These are phyloP conservation scores for Plagiodera versicolora DNA, from an alignment of 2,888 invertebrate species.

Conservation along the genomic window DNA sequence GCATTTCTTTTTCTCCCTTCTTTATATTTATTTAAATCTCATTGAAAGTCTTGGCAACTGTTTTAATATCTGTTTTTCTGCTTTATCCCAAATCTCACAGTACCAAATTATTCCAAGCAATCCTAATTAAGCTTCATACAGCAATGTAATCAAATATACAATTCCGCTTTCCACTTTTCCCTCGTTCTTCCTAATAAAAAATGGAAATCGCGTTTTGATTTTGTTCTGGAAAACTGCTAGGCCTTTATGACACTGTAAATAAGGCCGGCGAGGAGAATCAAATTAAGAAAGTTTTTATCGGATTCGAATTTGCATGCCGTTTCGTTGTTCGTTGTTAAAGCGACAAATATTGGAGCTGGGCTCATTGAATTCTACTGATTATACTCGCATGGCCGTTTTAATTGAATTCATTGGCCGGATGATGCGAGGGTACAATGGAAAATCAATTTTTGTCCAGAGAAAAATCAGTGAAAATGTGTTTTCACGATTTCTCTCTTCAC, in stretches of 20 bases:
- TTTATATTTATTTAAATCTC: too few species aligned
- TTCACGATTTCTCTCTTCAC: too few species aligned
- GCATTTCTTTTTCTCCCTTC: too few species aligned
- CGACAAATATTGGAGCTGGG: slow-evolving; percentile 19
- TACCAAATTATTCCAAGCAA: not conserved
- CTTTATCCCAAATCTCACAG: not conserved
- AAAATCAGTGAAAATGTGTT: too few species aligned
- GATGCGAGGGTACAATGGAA: not conserved
- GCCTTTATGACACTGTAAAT: slow-evolving; percentile 21
- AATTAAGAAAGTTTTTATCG: slow-evolving; percentile 34
- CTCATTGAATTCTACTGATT: not conserved
- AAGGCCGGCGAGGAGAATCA: slow-evolving; percentile 19
- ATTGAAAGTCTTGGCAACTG: too few species aligned
- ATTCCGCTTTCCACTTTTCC: slow-evolving; percentile 2
- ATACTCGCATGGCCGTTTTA: not conserved
- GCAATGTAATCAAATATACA: slow-evolving; percentile 5
- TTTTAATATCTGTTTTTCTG: not conserved
- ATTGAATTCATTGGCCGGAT: not conserved
- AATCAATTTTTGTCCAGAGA: not conserved
- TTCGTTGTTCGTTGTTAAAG: slow-evolving; percentile 3
- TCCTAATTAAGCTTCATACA: slow-evolving; percentile 8
- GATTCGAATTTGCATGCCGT: slow-evolving; percentile 25
- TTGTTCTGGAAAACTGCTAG: slow-evolving; percentile 18
- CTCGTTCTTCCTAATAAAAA: slow-evolving; percentile 15
- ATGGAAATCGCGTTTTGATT: slow-evolving; percentile 33